phyloP scores from a whole-genome alignment of 2,888 invertebrate species.

The Molorchus minor region DNA sequence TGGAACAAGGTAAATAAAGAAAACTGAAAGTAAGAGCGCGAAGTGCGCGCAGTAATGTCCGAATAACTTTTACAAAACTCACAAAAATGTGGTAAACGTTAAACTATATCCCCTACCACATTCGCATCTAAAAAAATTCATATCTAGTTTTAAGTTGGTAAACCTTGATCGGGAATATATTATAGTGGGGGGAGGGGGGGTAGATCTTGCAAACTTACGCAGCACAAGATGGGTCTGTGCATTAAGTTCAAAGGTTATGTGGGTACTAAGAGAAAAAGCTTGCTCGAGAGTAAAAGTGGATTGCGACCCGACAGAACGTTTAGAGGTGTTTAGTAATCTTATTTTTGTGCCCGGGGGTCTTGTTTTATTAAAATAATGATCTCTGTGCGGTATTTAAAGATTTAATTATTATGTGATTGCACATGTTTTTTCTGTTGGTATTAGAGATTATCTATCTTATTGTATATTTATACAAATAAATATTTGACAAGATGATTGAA shows the following conservation, averaged over 20 bases:
- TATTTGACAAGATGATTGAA: no score
- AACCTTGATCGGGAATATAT: neutral
- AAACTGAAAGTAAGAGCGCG: constrained; percentile 36
- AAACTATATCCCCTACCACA: constrained; percentile 31
- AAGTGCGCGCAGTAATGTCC: constrained; percentile 24
- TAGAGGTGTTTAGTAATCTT: constrained; percentile 13
- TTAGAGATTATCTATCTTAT: no score
- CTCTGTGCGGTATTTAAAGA: no score
- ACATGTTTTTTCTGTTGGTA: no score
- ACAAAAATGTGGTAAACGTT: constrained; percentile 39
- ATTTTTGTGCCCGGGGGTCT: no score
- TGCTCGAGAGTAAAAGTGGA: neutral
- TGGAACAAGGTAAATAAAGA: constrained; percentile 25
- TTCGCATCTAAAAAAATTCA: constrained; percentile 21
- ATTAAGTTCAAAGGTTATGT: constrained; percentile 9
- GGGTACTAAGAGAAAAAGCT: constrained; percentile 4
- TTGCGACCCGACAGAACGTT: constrained; percentile 3
- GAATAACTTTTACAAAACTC: constrained; percentile 41
- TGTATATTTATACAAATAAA: no score
- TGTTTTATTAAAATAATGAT: no score
- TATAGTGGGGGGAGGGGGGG: constrained; percentile 11
- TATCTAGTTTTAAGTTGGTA: constrained; percentile 17
- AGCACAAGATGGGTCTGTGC: constrained; percentile 19
- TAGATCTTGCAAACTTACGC: neutral
- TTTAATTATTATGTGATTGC: no score